Conservation (phyloP, 2,888 invertebrate species). For the Crioceris asparagi region DNA sequence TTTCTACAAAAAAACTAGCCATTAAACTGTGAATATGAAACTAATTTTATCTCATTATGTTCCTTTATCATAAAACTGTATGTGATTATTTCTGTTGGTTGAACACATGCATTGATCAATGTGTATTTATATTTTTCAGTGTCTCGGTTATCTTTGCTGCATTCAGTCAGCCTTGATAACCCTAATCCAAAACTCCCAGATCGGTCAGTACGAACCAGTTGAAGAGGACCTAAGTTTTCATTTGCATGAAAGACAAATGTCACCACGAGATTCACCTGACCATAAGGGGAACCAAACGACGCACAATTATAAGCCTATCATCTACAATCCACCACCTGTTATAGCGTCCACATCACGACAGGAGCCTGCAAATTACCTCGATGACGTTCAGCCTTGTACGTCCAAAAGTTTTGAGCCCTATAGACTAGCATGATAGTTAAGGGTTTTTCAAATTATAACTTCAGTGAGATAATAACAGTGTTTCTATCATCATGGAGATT, state of each 20-base stretch:
- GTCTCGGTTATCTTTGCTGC: slow-evolving; percentile 51
- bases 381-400: slow-evolving; percentile 41
- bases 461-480: slow-evolving; percentile 17
- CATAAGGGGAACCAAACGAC: slow-evolving; percentile 35
- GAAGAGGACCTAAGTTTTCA: slow-evolving; percentile 52
- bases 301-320: slow-evolving; percentile 38
- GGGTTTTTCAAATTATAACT: slow-evolving; percentile 15
- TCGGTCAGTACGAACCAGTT: slow-evolving; percentile 48
- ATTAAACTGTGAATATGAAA: too few relatives aligned
- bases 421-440: slow-evolving; percentile 35
- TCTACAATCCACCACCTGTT: slow-evolving; percentile 26
- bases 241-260: slow-evolving; percentile 38
- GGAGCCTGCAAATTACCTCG: slow-evolving; percentile 32
- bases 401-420: slow-evolving; percentile 37
- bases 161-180: slow-evolving; percentile 48
- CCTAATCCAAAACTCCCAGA: slow-evolving; percentile 47
- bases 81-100: too few relatives aligned
- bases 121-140: slow-evolving; percentile 34
- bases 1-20: too few relatives aligned
- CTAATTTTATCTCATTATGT: too few relatives aligned
- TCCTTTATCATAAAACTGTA: too few relatives aligned
- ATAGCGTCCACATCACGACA: slow-evolving; percentile 43
- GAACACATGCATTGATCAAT: too few relatives aligned
- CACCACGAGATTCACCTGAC: slow-evolving; percentile 31
- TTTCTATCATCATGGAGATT: slow-evolving; percentile 15